Evolutionary conservation across 2,797 vertebrate species (phyloP).

Genomic region (Phrynocephalus forsythii): DNA sequence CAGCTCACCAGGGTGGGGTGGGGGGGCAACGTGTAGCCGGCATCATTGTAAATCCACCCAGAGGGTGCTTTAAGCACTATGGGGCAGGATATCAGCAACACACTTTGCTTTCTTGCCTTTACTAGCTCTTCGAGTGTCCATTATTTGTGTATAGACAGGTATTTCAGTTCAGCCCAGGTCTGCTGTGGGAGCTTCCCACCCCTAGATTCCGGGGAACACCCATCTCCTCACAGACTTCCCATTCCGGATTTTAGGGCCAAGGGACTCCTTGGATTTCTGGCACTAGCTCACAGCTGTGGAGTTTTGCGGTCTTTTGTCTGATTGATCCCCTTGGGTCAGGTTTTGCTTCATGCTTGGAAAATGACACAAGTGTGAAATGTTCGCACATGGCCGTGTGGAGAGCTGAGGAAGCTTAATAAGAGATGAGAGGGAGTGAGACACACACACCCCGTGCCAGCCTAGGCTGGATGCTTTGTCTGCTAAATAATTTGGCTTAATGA

Average conservation of each 20-base stretch:
- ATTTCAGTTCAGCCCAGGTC: neutral
- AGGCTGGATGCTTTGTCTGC: neutral
- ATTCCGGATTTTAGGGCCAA: too few species aligned
- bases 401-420: constrained; percentile 9
- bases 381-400: constrained; percentile 44
- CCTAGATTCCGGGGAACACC: too few species aligned
- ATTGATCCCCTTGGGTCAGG: constrained; percentile 11
- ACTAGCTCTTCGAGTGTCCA: neutral
- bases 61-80: too few species aligned
- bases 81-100: too few species aligned
- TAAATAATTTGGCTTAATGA: neutral
- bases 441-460: neutral
- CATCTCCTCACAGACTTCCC: too few species aligned
- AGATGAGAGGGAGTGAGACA: neutral
- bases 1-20: too few species aligned
- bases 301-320: neutral
- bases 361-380: constrained; percentile 13
- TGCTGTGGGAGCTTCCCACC: too few species aligned
- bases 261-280: neutral
- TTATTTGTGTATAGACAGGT: neutral
- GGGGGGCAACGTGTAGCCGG: too few species aligned
- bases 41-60: too few species aligned
- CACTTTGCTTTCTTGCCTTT: too few species aligned
- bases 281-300: too few species aligned
- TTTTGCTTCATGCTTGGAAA: constrained; percentile 16